Evolutionary conservation across 2,797 vertebrate species (phyloP).

Genomic region (Danio jaintianensis): DNA sequence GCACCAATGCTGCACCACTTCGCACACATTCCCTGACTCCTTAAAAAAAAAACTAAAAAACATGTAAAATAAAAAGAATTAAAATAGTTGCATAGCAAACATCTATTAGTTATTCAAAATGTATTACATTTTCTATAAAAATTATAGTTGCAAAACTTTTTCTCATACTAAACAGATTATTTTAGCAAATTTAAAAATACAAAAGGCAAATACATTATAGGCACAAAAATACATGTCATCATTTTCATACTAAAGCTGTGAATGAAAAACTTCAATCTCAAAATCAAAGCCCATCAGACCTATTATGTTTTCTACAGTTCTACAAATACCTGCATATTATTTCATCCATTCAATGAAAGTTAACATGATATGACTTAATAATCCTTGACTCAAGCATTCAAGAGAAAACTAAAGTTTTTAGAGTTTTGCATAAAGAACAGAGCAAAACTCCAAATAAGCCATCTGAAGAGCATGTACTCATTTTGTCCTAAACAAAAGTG

Average conservation of each 20-base stretch:
- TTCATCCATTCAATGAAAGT: background rate
- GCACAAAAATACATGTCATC: background rate
- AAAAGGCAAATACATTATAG: background rate
- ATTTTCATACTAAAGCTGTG: background rate
- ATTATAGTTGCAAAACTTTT: background rate
- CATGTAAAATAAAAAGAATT: background rate
- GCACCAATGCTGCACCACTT: constrained; percentile 45
- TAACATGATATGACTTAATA: background rate
- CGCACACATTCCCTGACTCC: background rate
- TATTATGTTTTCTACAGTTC: background rate
- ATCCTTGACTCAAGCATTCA: background rate
- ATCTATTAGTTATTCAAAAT: background rate
- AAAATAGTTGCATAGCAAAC: background rate
- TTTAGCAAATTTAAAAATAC: background rate
- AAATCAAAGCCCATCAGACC: background rate
- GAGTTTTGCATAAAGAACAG: constrained; percentile 15
- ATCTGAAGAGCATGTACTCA: background rate
- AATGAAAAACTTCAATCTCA: constrained; percentile 24
- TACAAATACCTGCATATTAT: constrained; percentile 1
- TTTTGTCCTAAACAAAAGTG: background rate
- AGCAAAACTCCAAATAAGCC: background rate
- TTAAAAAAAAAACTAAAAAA: background rate
- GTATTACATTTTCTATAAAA: background rate
- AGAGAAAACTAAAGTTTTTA: background rate
- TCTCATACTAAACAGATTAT: background rate